phyloP scores from a whole-genome alignment of 2,113 vertebrate species.

The Blennius ocellaris region DNA sequence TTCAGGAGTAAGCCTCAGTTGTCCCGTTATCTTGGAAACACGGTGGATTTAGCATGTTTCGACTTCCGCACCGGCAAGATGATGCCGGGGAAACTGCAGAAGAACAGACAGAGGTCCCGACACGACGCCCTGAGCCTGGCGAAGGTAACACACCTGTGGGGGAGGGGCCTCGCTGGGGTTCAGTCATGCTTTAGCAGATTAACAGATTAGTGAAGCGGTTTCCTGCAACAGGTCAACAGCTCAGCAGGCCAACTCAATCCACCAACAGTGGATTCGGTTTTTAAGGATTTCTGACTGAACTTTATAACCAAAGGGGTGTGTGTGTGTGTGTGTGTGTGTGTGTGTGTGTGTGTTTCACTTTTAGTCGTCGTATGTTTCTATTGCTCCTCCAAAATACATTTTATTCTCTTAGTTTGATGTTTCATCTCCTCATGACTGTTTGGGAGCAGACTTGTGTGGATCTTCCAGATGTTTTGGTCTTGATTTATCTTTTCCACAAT shows the following conservation, averaged over 20 bases:
- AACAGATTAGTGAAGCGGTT: slow-evolving; percentile 43
- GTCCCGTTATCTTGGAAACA: slow-evolving; percentile 75
- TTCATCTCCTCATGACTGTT: too few relatives aligned
- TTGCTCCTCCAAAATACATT: too few relatives aligned
- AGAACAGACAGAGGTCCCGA: slow-evolving; percentile 70
- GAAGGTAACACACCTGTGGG: slow-evolving; percentile 56
- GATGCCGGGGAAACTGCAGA: slow-evolving; percentile 73
- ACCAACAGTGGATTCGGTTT: too few relatives aligned
- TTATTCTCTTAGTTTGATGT: too few relatives aligned
- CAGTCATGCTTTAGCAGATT: slow-evolving; percentile 12
- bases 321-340: too few relatives aligned
- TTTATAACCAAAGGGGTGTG: too few relatives aligned
- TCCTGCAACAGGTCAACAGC: slow-evolving; percentile 15
- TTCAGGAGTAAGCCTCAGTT: slow-evolving; percentile 78
- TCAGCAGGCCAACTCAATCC: slow-evolving; percentile 19
- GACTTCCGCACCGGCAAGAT: slow-evolving; percentile 78
- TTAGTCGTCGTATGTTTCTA: too few relatives aligned
- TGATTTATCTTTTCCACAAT: too few relatives aligned
- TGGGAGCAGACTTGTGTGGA: too few relatives aligned
- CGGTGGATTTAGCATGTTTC: slow-evolving; percentile 72
- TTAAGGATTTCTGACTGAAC: too few relatives aligned
- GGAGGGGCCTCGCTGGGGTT: background rate
- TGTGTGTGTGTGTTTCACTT: too few relatives aligned
- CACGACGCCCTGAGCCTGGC: slow-evolving; percentile 62
- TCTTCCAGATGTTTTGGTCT: too few relatives aligned